Conservation (phyloP, 2,888 invertebrate genomes). For the Heliconius sara region DNA sequence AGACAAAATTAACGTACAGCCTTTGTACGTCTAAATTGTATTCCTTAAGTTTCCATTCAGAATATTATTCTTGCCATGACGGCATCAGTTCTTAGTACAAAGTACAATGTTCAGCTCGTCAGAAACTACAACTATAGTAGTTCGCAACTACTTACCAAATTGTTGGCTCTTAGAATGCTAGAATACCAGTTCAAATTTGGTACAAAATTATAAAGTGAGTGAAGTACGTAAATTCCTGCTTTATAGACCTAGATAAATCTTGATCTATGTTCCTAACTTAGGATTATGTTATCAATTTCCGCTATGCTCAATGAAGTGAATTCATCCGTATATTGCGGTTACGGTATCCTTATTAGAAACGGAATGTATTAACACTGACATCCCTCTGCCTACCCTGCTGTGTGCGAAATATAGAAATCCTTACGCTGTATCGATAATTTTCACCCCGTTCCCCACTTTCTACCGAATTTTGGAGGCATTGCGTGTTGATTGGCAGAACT, state of each 20-base stretch:
- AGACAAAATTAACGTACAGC: not conserved
- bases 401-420: too few species aligned
- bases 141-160: conserved; percentile 26
- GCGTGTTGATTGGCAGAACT: too few species aligned
- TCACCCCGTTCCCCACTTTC: too few species aligned
- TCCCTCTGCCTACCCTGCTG: too few species aligned
- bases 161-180: conserved; percentile 14
- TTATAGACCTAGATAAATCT: not conserved
- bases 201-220: conserved; percentile 19
- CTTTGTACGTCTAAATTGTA: not conserved
- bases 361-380: too few species aligned
- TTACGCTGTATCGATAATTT: too few species aligned
- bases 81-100: conserved; percentile 27
- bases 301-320: not conserved
- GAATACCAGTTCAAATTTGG: conserved; percentile 15
- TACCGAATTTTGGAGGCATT: too few species aligned
- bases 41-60: conserved; percentile 2
- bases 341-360: not conserved
- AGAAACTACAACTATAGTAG: conserved; percentile 19
- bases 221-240: not conserved
- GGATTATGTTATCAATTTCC: not conserved
- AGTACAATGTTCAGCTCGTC: conserved; percentile 26
- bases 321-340: not conserved
- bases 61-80: conserved; percentile 12
- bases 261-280: not conserved